These are phyloP conservation scores for Tenthredo scrophulariae DNA, from an alignment of 2,888 invertebrate species.

Conservation along the genomic window DNA sequence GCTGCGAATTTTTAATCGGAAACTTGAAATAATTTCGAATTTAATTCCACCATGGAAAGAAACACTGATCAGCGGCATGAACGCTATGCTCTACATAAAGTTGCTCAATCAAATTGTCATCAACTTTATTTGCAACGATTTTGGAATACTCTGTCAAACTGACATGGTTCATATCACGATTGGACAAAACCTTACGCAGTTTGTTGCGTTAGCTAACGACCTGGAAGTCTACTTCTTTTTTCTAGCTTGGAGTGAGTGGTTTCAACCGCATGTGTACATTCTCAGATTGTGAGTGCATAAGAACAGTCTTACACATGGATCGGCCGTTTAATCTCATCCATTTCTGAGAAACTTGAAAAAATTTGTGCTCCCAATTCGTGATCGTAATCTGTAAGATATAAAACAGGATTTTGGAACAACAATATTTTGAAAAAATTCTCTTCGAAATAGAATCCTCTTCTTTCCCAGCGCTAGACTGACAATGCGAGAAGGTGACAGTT, in stretches of 20 bases:
- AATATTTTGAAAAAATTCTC: no score
- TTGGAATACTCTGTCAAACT: background rate
- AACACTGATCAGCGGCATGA: no score
- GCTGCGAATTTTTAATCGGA: background rate
- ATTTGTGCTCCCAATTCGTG: background rate
- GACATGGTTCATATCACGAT: background rate
- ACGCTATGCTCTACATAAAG: no score
- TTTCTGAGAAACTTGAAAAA: background rate
- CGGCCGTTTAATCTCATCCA: background rate
- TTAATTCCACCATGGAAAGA: no score
- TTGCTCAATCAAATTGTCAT: background rate
- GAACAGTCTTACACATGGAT: background rate
- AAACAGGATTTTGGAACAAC: no score
- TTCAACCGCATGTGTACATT: background rate
- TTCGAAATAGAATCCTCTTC: background rate
- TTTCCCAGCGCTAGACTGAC: background rate
- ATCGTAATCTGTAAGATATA: background rate
- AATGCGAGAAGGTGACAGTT: background rate
- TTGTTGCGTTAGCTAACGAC: slow-evolving; percentile 6
- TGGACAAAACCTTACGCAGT: background rate
- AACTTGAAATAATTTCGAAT: background rate
- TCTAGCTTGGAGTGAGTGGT: background rate
- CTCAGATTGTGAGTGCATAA: background rate
- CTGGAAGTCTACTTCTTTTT: slow-evolving; percentile 52
- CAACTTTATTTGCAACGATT: background rate